These are phyloP conservation scores for Scomber scombrus DNA, from an alignment of 2,113 vertebrate species.

Conservation along the genomic window DNA sequence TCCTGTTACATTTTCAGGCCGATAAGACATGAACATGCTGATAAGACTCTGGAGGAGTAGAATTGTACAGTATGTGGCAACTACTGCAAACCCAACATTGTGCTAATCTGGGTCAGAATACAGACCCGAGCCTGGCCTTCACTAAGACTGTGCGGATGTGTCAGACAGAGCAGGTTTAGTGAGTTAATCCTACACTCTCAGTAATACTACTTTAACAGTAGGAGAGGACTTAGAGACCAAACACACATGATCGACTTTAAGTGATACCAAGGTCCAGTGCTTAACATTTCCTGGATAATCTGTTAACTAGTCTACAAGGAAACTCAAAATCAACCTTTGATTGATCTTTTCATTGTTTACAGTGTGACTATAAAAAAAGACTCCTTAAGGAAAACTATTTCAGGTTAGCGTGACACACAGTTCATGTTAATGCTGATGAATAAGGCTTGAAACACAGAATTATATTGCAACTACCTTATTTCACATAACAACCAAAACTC, in stretches of 20 bases:
- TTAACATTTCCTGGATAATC: conserved; percentile 68
- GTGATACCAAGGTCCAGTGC: conserved; percentile 45
- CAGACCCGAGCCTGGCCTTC: conserved; percentile 48
- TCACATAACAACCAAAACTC: conserved; percentile 10
- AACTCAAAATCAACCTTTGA: conserved; percentile 45
- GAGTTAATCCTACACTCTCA: conserved; percentile 72
- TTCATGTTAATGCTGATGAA: neutral
- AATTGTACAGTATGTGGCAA: neutral
- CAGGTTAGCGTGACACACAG: neutral
- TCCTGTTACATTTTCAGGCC: conserved; percentile 30
- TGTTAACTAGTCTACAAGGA: conserved; percentile 46
- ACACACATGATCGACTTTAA: conserved; percentile 69
- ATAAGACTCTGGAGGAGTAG: neutral
- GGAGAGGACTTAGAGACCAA: conserved; percentile 71
- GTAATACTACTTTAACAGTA: conserved; percentile 77
- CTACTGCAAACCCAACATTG: conserved; percentile 15
- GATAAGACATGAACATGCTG: neutral
- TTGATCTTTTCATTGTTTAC: conserved; percentile 1
- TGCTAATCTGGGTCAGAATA: conserved; percentile 62
- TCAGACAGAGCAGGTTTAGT: conserved; percentile 53
- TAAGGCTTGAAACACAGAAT: neutral
- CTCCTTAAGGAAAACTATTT: neutral
- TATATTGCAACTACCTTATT: neutral
- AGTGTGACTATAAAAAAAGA: neutral
- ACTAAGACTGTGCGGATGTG: conserved; percentile 44